A percentile compares a stretch with the other conserved stretches of the same genome.
These are phyloP conservation scores for Psittacula cyanocephala DNA, from an alignment of 2,113 vertebrate genomes.

Conservation along the genomic window DNA sequence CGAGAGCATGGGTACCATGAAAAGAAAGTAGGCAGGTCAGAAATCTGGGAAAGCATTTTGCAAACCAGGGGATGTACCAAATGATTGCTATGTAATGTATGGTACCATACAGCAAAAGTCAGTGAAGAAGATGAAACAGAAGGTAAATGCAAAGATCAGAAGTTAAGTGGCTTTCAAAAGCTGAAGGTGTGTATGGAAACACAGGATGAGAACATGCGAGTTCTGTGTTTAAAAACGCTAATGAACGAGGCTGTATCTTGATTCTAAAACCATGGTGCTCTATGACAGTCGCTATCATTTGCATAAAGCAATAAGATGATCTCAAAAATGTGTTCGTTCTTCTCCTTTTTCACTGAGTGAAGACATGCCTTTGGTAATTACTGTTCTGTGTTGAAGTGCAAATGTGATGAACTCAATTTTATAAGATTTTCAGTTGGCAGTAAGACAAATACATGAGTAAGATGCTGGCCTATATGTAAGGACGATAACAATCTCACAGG, in stretches of 20 bases:
- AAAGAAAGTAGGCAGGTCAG: not conserved
- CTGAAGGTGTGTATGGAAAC: not conserved
- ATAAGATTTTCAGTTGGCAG: not conserved
- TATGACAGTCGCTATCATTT: not conserved
- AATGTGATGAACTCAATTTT: not conserved
- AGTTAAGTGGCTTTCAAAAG: not conserved
- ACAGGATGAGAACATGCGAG: rapidly evolving
- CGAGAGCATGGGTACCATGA: rapidly evolving
- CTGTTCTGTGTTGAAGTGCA: not conserved
- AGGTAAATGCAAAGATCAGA: not conserved
- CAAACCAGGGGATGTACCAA: not conserved
- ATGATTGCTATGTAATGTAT: rapidly evolving
- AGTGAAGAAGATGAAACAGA: not conserved
- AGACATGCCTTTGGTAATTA: not conserved
- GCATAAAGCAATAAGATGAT: not conserved
- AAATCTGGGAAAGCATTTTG: rapidly evolving
- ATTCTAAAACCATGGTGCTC: not conserved
- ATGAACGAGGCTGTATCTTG: not conserved
- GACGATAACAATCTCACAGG: not conserved
- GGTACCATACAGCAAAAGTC: not conserved
- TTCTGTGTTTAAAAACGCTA: not conserved
- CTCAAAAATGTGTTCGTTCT: not conserved
- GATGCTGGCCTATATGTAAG: not conserved
- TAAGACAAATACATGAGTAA: not conserved
- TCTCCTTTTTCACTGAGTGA: not conserved